Evolutionary conservation across 2,888 invertebrate species (phyloP), one percentile per base, ranked within the genome.

Genomic region (Pterostichus niger): DNA sequence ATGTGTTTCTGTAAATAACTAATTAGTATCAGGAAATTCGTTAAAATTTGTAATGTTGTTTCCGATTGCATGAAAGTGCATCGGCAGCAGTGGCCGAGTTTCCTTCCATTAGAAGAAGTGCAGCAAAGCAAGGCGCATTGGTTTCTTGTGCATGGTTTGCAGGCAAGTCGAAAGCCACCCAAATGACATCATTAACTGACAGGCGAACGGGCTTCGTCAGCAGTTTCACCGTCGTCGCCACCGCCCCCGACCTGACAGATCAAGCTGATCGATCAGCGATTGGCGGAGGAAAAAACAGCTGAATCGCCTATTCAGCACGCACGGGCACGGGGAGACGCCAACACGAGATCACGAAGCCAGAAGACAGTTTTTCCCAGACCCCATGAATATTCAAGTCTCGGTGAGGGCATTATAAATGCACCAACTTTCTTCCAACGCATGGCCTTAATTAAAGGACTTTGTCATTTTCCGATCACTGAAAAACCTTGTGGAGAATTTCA

Each of bases 151-250:
- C 68, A 61, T 44, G 68, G 44, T 9, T 40, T 17, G 68, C 68
- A 64, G 15, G 13, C n/a, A 44, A 64, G 64, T 73, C 75, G 73
- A 75, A 82, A 82, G 73, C 75, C 82, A 82, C 82, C 82, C 82
- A 82, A 82, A 82, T 82, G 82, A 82, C 75, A 82, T 82, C 82
- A 82, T 82, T 82, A 82, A 82, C 82, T 82, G 82, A 82, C 82
- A 75, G 82, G 82, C 68, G 82, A 82, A 75, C 82, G 73, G 64
- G 75, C 75, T 59, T 75, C 82, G 82, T 56, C 82, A 81, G 82
- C 73, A 75, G 59, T 44, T 40, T 54, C 31, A 44, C 64, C 68
- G 10, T 56, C 24, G n/a, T 40, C 61, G 13, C 82, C 44, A 11
- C 68, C 54, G 56, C 81, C 31, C 44, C 31, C 44, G 81, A 61